A percentile compares a stretch with the other conserved stretches of the same genome.
Conservation (phyloP, 2,797 vertebrate genomes). For the Melopsittacus undulatus region DNA sequence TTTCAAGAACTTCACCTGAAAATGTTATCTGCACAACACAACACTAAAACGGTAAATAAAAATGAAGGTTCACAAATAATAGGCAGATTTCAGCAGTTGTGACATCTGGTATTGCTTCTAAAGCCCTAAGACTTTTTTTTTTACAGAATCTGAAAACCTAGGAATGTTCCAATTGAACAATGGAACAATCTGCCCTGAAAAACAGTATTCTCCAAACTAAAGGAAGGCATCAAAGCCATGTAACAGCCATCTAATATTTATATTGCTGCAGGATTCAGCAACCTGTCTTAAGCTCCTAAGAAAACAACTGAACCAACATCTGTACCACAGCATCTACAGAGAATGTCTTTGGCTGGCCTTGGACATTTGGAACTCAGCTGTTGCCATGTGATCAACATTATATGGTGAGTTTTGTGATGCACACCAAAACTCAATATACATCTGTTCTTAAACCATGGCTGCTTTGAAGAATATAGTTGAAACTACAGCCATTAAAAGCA, state of each 20-base stretch:
- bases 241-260: neutral
- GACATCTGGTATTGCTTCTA: neutral
- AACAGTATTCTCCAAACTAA: neutral
- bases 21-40: neutral
- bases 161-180: neutral
- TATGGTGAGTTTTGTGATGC: neutral
- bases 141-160: neutral
- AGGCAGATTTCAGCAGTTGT: neutral
- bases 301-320: neutral
- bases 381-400: neutral
- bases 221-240: rapidly evolving
- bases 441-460: neutral
- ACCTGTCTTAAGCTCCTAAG: neutral
- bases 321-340: neutral
- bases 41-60: neutral
- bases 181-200: neutral
- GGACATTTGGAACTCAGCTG: neutral
- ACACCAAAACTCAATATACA: neutral
- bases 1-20: neutral
- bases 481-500: neutral
- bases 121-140: neutral
- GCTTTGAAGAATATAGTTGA: neutral
- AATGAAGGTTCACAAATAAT: neutral
- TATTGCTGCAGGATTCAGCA: neutral
- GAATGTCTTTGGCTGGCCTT: neutral